Conservation (phyloP, 2,797 vertebrate genomes). For the Cynodonichthys magdalenae region DNA sequence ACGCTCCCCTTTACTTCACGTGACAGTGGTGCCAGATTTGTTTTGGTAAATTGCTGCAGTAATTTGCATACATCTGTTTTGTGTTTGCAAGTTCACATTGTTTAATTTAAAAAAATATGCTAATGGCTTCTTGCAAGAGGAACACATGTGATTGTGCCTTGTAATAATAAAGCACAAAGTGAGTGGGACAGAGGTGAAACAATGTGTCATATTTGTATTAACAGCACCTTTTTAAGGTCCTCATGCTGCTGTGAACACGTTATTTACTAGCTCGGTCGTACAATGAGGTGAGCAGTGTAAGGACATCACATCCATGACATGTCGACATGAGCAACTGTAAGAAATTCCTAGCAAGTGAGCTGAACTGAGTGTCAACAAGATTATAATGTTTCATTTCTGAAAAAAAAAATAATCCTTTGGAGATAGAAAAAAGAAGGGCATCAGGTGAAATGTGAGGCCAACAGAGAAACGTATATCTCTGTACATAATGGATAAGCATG, state of each 20-base stretch:
- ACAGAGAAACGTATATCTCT: too few species aligned
- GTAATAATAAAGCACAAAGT: conserved; percentile 57
- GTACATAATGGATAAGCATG: too few species aligned
- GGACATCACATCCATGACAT: too few species aligned
- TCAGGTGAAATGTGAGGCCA: too few species aligned
- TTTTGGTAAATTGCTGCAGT: conserved; percentile 72
- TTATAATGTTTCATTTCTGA: too few species aligned
- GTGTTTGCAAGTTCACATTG: conserved; percentile 67
- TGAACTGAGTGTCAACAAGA: too few species aligned
- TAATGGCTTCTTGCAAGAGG: conserved; percentile 51
- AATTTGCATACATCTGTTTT: conserved; percentile 73
- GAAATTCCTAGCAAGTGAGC: too few species aligned
- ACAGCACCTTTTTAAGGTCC: conserved; percentile 35
- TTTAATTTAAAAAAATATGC: conserved; percentile 69
- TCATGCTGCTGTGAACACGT: conserved; percentile 24
- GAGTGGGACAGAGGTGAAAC: conserved; percentile 63
- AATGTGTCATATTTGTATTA: conserved; percentile 58
- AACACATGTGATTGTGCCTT: conserved; percentile 30
- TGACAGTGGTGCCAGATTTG: conserved; percentile 61
- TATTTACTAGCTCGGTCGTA: not conserved
- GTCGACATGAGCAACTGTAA: too few species aligned
- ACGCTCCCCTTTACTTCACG: conserved; percentile 20
- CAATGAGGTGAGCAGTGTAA: not conserved
- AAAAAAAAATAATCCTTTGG: too few species aligned
- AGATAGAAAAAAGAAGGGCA: too few species aligned